Percentiles rank a stretch among this genome's conserved stretches.
These are phyloP conservation scores for Formica selysi DNA, from an alignment of 1,140 invertebrate species.

Conservation along the genomic window DNA sequence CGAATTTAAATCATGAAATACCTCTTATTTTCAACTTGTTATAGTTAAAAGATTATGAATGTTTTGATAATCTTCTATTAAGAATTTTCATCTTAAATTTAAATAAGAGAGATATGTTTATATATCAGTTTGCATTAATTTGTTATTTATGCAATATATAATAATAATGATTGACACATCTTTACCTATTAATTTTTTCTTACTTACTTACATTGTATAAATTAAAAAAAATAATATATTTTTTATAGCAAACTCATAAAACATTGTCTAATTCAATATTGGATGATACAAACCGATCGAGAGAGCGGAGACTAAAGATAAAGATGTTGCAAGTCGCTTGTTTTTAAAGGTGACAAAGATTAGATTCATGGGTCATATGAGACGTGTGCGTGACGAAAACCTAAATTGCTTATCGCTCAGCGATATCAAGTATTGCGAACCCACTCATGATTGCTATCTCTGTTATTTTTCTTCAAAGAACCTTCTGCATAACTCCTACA, in stretches of 20 bases:
- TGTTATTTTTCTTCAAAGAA: slow-evolving; percentile 65
- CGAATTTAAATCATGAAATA: too few relatives aligned
- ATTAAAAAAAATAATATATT: not conserved
- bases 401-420: slow-evolving; percentile 65
- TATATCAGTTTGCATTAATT: not conserved
- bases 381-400: slow-evolving; percentile 74
- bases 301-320: slow-evolving; percentile 1
- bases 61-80: not conserved
- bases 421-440: slow-evolving; percentile 68
- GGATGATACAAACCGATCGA: not conserved
- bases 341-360: slow-evolving; percentile 69
- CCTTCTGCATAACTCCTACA: slow-evolving; percentile 6
- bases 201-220: not conserved
- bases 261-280: not conserved
- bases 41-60: not conserved
- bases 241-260: not conserved
- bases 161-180: not conserved
- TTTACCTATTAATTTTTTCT: too few relatives aligned
- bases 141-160: not conserved
- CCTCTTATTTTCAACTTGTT: not conserved
- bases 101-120: not conserved
- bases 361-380: slow-evolving; percentile 69
- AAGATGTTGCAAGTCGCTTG: slow-evolving; percentile 59
- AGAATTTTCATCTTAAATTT: not conserved
- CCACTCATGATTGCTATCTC: slow-evolving; percentile 27